phyloP scores from a whole-genome alignment of 1,140 invertebrate genomes.

The Brachionus calyciflorus region DNA sequence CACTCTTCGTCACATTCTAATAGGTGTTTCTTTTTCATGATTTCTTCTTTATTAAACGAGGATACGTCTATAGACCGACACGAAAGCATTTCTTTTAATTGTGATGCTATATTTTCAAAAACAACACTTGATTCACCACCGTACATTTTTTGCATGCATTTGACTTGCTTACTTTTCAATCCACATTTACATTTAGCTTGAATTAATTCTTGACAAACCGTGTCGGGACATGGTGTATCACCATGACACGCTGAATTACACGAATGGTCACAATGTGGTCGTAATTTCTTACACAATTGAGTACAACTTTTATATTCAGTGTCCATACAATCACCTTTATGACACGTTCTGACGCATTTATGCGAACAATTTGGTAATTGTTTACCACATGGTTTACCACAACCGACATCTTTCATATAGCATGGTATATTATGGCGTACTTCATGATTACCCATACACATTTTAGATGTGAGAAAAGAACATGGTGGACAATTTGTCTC shows the following conservation, averaged over 20 bases:
- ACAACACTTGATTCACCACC: background rate
- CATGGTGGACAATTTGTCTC: constrained; percentile 82
- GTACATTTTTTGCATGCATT: constrained; percentile 18
- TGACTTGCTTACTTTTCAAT: background rate
- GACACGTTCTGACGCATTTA: constrained; percentile 72
- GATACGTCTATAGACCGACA: constrained; percentile 3
- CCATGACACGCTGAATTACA: constrained; percentile 74
- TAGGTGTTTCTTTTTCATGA: constrained; percentile 13
- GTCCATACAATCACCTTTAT: constrained; percentile 63
- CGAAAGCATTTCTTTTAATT: constrained; percentile 39
- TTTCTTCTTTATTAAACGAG: constrained; percentile 31
- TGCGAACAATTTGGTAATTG: constrained; percentile 74
- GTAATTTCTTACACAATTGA: constrained; percentile 70
- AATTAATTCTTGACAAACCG: constrained; percentile 66
- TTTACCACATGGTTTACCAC: constrained; percentile 79
- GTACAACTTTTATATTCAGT: constrained; percentile 64
- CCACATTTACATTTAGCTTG: constrained; percentile 42
- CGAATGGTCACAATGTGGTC: constrained; percentile 72
- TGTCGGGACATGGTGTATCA: constrained; percentile 65
- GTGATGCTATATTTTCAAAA: constrained; percentile 34
- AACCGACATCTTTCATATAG: constrained; percentile 80
- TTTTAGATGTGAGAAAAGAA: constrained; percentile 78
- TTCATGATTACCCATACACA: constrained; percentile 84
- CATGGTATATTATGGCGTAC: constrained; percentile 65
- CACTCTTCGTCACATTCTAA: constrained; percentile 91